These are phyloP conservation scores for Gadus chalcogrammus DNA, from an alignment of 2,113 vertebrate species.

Conservation along the genomic window DNA sequence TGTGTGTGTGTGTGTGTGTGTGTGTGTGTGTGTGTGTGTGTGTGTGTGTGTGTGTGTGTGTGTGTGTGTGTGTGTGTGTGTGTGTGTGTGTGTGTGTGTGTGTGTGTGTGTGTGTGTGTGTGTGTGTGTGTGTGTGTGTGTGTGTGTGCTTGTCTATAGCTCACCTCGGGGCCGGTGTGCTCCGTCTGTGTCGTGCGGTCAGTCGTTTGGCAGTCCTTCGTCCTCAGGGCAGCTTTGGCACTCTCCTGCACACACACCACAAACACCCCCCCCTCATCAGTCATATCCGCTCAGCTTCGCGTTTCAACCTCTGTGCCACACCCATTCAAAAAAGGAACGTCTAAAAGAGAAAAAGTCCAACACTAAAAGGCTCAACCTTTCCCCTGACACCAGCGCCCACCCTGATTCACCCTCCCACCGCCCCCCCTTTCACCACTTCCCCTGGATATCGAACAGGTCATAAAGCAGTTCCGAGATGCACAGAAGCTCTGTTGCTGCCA, in stretches of 20 bases:
- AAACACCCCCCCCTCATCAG: conserved; percentile 38
- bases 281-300: background rate
- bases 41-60: background rate
- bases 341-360: background rate
- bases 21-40: too few species aligned
- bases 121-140: conserved; percentile 10
- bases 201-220: conserved; percentile 79
- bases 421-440: conserved; percentile 6
- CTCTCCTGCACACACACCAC: conserved; percentile 81
- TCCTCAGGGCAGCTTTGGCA: conserved; percentile 80
- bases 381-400: too few species aligned
- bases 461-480: conserved; percentile 43
- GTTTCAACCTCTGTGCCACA: background rate
- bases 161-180: conserved; percentile 85
- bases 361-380: background rate
- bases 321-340: background rate
- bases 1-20: too few species aligned
- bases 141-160: conserved; percentile 55
- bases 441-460: conserved; percentile 35
- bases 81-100: conserved; percentile 10
- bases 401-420: too few species aligned
- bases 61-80: conserved; percentile 5
- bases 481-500: conserved; percentile 40
- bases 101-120: conserved; percentile 12
- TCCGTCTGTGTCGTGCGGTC: conserved; percentile 96